Evolutionary conservation across 2,113 vertebrate genomes (phyloP).

Genomic region (Thunnus maccoyii): DNA sequence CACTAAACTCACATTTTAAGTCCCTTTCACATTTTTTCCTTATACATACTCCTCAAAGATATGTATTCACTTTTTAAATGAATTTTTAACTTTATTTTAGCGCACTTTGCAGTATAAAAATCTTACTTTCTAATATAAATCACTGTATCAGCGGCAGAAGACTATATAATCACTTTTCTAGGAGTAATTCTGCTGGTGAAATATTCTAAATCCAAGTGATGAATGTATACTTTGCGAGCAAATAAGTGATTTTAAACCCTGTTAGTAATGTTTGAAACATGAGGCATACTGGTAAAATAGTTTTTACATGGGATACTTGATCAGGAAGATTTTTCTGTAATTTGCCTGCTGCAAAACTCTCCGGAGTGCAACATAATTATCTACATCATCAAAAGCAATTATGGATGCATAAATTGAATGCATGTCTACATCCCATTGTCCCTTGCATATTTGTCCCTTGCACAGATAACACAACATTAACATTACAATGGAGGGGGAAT

Average conservation of each 20-base stretch:
- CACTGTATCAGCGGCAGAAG: neutral
- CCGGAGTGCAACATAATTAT: slow-evolving; percentile 80
- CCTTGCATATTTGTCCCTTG: slow-evolving; percentile 77
- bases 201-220: neutral
- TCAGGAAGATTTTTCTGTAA: slow-evolving; percentile 50
- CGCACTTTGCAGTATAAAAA: neutral
- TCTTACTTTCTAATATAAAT: neutral
- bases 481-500: slow-evolving; percentile 81
- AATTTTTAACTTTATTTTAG: neutral
- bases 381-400: slow-evolving; percentile 83
- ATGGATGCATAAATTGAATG: slow-evolving; percentile 81
- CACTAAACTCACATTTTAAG: neutral
- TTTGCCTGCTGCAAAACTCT: slow-evolving; percentile 54
- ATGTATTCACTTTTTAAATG: neutral
- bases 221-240: slow-evolving; percentile 9
- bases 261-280: neutral
- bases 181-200: slow-evolving; percentile 6
- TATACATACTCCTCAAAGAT: neutral
- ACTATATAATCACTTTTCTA: neutral
- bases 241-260: slow-evolving; percentile 21
- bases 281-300: slow-evolving; percentile 14
- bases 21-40: neutral
- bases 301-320: slow-evolving; percentile 45
- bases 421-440: slow-evolving; percentile 79
- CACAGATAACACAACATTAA: slow-evolving; percentile 82